A percentile compares a stretch with the other conserved stretches of the same genome.
Evolutionary conservation across 2,888 invertebrate species (phyloP).

Genomic region (Oligia strigilis): DNA sequence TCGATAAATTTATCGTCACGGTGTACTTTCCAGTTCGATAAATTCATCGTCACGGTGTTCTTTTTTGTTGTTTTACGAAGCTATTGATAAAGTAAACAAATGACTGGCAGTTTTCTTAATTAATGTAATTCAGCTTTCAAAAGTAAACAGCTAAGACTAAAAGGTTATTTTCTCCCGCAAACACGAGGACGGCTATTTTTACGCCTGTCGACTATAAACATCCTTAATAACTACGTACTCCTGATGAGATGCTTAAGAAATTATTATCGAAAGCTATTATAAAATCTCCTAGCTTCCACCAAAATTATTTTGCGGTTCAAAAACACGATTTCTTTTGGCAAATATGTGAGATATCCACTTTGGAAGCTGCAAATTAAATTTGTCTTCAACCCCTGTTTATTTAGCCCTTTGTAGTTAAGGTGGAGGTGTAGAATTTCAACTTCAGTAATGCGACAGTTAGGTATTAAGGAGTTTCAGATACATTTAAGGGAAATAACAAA

Average conservation of each 20-base stretch:
- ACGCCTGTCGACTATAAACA: neutral
- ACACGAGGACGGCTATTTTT: neutral
- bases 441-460: conserved; percentile 62
- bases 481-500: neutral
- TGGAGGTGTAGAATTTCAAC: conserved; percentile 53
- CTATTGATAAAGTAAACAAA: neutral
- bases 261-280: conserved; percentile 51
- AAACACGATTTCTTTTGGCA: conserved; percentile 8
- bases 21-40: neutral
- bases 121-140: too few relatives aligned
- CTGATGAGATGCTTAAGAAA: conserved; percentile 38
- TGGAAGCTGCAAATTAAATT: conserved; percentile 32
- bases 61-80: neutral
- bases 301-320: conserved; percentile 37
- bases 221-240: neutral
- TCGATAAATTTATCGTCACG: neutral
- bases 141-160: neutral
- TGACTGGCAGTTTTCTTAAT: neutral
- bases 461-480: conserved; percentile 27
- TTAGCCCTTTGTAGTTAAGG: conserved; percentile 60
- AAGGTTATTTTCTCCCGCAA: neutral
- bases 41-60: neutral
- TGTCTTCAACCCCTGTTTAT: conserved; percentile 54
- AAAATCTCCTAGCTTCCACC: conserved; percentile 33
- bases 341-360: conserved; percentile 17